Base-by-base conservation (phyloP, 2,797 vertebrate species). In the Mus caroli region DNA sequence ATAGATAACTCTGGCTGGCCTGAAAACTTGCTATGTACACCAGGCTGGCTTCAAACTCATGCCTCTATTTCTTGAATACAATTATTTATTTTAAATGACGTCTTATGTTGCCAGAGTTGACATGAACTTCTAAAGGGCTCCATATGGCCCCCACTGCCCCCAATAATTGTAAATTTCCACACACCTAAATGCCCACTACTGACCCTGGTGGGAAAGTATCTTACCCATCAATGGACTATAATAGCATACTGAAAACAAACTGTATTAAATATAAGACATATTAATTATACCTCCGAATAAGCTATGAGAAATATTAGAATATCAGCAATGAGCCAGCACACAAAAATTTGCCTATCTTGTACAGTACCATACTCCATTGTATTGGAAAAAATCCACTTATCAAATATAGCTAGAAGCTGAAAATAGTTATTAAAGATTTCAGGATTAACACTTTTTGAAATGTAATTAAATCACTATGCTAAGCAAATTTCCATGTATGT, bases 231-330 rank as follows among this genome's bases (percentile, higher is more conserved):
- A 56, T 11, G 83, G 9, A 4, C 92, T 69, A 34, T 12, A 85
- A 24, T 26, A 91, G 7, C 4, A 93, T 90, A 76, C 0, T 88
- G n/a, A 95, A 93, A 96, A 75, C 34, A 96, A 82, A 69, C 0
- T 94, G 34, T 71, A 89, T 88, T 96, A 73, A 58, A 71, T 56
- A 1, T 92, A 95, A 76, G 26, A 34, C n/a, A 7, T 31, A 78
- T 86, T 50, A 94, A 86, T 80, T 86, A 58, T 92, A 88, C 0
- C 11, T 95, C 75, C 17, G 84, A 89, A 52, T 60, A 50, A 90
- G 8, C 89, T 96, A 64, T 37, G 24, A 95, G 83, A 92, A 94
- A 82, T 69, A 24, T 31, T 93, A 43, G 64, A 73, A 94, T 46
- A 56, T 19, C 14, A 80, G 26, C 14, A 7, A 6, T 71, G 12